phyloP scores from a whole-genome alignment of 2,888 invertebrate genomes.

The Ditylenchus weischeri region DNA sequence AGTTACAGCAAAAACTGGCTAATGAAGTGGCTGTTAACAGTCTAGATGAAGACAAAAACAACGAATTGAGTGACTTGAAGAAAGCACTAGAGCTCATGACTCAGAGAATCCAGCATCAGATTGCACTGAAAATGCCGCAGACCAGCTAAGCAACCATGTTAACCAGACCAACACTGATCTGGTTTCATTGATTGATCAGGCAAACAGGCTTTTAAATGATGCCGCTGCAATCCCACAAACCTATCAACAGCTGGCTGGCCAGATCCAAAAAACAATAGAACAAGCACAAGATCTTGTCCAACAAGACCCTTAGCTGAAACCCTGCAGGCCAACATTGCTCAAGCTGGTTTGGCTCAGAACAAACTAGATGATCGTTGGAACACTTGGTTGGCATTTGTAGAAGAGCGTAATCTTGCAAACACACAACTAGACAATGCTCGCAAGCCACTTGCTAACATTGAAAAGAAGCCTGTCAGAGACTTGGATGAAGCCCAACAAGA shows the following conservation, averaged over 20 bases:
- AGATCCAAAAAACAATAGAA: constrained; percentile 6
- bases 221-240: constrained; percentile 31
- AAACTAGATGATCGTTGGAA: constrained; percentile 15
- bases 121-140: constrained; percentile 10
- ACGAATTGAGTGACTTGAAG: constrained; percentile 9
- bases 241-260: constrained; percentile 19
- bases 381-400: constrained; percentile 33
- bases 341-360: constrained; percentile 19
- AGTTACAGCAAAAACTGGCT: neutral
- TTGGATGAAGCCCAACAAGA: constrained; percentile 6
- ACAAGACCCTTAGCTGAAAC: constrained; percentile 16
- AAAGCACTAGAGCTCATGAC: constrained; percentile 10
- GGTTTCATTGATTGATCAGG: constrained; percentile 24
- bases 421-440: constrained; percentile 21
- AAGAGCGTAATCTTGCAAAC: constrained; percentile 39
- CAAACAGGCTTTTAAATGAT: constrained; percentile 21
- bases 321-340: constrained; percentile 17
- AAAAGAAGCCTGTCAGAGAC: neutral
- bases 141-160: constrained; percentile 26
- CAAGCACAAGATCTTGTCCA: constrained; percentile 22
- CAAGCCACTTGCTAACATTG: constrained; percentile 4
- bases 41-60: constrained; percentile 1
- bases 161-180: constrained; percentile 31
- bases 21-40: neutral
- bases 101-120: constrained; percentile 6